Conservation (phyloP, 2,888 invertebrate species). For the Bibio marci region DNA sequence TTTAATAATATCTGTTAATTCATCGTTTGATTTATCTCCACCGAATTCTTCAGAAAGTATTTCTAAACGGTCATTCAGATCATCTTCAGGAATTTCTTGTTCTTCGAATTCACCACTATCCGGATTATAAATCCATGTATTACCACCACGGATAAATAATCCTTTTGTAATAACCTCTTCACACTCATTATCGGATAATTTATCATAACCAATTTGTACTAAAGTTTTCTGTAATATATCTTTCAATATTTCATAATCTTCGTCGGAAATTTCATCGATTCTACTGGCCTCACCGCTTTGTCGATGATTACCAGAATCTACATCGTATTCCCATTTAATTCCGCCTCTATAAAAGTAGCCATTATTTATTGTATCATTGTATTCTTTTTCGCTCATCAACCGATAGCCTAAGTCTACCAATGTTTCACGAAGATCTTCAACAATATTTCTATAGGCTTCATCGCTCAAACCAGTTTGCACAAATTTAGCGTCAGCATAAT, state of each 20-base stretch:
- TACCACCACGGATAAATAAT: slow-evolving; percentile 4
- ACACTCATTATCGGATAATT: background rate
- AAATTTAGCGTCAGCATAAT: no score
- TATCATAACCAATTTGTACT: background rate
- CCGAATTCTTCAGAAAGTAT: background rate
- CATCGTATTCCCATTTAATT: background rate
- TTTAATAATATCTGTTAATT: slow-evolving; percentile 1
- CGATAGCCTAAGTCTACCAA: no score
- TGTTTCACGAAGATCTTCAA: no score
- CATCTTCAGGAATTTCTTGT: background rate
- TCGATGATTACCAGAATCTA: background rate
- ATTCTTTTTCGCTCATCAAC: no score
- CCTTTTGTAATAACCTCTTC: background rate
- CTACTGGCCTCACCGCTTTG: background rate
- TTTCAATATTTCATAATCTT: slow-evolving; percentile 1
- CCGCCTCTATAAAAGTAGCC: no score
- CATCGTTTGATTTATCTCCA: background rate
- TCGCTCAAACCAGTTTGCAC: no score
- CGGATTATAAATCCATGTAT: slow-evolving; percentile 3
- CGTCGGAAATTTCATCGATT: background rate
- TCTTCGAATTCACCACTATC: slow-evolving; percentile 1
- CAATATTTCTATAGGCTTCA: no score
- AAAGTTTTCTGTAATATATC: background rate
- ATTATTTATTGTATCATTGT: no score
- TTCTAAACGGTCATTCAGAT: background rate